Base-by-base conservation (phyloP, 1,140 invertebrate genomes). In the Agraylea sexmaculata region DNA sequence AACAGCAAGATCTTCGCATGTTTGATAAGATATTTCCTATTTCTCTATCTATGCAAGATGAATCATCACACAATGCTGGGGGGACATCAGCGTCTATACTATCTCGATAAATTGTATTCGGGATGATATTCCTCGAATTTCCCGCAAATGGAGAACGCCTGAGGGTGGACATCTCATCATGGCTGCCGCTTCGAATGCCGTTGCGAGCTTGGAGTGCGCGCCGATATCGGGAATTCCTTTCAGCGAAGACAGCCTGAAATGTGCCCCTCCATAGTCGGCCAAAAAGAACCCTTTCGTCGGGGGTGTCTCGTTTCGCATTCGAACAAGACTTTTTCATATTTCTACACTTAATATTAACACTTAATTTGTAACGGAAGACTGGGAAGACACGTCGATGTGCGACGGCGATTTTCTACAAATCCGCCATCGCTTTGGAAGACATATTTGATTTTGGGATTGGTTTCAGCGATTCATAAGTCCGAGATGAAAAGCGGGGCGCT, bases 221-320 rank as follows among this genome's bases (percentile, higher is more conserved):
- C 47, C 40, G 60, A 38, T 18, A 59, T 51, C 42, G 56, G 53
- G 35, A 60, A 53, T 16, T 58, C 42, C 40, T 46, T 32, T 49
- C 59, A n/a, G 60, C 62, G 15, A 63, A 49, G 17, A 67, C 63
- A 30, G 64, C 62, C 50, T 64, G 64, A 43, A 75, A 69, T 0
- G 74, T 73, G 18, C 72, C 73, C 25, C 70, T 64, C 75, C 75
- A 77, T 31, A 77, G 56, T 12, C 73, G 58, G 45, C 75, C 74
- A 51, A 77, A 77, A 4, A 75, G 62, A 2, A 72, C 56, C 18
- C 69, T 58, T 48, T 73, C 68, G 49, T 71, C 66, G 6, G 66
- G 58, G 34, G 66, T 56, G 50, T 66, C 59, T 4, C 47, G 38
- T 30, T 46, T 49, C 29, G 46, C 50, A 52, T 53, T 39, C 38